phyloP scores from a whole-genome alignment of 2,797 vertebrate species.

The Pyrocephalus nanus region DNA sequence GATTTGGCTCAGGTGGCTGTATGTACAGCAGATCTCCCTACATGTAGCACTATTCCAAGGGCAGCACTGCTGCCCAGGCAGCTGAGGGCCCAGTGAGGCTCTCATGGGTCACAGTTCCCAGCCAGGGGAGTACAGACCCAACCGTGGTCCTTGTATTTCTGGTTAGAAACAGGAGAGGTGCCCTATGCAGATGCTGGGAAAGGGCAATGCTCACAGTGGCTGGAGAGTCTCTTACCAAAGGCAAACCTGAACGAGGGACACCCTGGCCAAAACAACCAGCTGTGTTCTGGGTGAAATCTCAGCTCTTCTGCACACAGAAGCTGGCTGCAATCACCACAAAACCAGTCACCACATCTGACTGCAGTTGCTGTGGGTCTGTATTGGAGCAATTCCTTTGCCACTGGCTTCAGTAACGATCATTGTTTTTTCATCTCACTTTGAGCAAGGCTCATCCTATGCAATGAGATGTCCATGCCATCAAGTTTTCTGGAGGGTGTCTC shows the following conservation, averaged over 20 bases:
- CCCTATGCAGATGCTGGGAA: neutral
- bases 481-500: neutral
- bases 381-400: neutral
- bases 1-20: neutral
- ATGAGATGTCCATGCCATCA: neutral
- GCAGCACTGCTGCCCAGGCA: neutral
- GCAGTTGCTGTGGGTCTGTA: neutral
- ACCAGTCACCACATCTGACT: neutral
- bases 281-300: neutral
- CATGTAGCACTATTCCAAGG: neutral
- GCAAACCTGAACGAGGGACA: neutral
- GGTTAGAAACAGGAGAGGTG: neutral
- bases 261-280: neutral
- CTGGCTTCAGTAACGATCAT: neutral
- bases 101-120: neutral
- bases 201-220: neutral
- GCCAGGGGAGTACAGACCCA: neutral
- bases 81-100: neutral
- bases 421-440: too few species aligned
- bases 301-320: neutral
- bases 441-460: too few species aligned
- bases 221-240: neutral
- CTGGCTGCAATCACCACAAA: neutral
- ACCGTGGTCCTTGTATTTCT: neutral
- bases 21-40: neutral